phyloP scores from a whole-genome alignment of 2,113 vertebrate species.

The Psephotus haematonotus region DNA sequence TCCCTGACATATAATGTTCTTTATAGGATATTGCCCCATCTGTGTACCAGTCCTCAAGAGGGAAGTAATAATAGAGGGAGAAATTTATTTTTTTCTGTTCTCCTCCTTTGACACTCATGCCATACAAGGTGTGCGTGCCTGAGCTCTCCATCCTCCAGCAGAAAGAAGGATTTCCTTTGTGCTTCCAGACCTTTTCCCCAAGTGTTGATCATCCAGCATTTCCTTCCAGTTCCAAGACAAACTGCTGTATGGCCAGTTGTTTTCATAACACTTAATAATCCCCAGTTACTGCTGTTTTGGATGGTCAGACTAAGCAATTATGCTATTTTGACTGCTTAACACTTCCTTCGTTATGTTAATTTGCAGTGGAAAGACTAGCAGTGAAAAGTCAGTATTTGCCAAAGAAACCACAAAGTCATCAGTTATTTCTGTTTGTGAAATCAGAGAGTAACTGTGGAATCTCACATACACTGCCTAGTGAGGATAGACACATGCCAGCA shows the following conservation, averaged over 20 bases:
- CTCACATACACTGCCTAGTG: fast-evolving
- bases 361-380: not conserved
- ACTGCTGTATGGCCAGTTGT: not conserved
- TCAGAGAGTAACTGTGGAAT: not conserved
- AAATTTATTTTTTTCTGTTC: not conserved
- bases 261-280: not conserved
- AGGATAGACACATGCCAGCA: not conserved
- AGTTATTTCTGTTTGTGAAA: not conserved
- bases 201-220: not conserved
- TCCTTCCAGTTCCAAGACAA: not conserved
- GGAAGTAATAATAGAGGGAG: not conserved
- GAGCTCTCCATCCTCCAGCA: not conserved
- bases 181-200: not conserved
- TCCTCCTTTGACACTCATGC: not conserved
- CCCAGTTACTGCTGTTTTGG: not conserved
- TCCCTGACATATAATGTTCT: not conserved
- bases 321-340: not conserved
- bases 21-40: not conserved
- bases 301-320: not conserved
- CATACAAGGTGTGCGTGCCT: fast-evolving
- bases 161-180: not conserved
- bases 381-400: not conserved
- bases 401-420: not conserved
- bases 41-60: not conserved
- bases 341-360: not conserved